These are phyloP conservation scores for Coreoperca whiteheadi DNA, from an alignment of 2,113 vertebrate genomes.

Conservation along the genomic window DNA sequence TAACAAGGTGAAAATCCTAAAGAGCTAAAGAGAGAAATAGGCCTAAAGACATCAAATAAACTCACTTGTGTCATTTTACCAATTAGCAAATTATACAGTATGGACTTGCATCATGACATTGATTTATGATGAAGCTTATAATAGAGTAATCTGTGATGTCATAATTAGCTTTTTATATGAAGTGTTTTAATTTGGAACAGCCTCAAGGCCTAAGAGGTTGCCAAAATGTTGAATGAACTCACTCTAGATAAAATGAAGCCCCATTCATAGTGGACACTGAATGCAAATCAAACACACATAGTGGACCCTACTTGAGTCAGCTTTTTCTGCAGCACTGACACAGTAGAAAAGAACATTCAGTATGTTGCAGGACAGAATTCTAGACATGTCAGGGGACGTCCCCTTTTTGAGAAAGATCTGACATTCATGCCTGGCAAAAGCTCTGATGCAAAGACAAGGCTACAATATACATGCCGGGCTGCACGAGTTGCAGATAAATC, in stretches of 20 bases:
- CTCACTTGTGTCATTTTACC: neutral
- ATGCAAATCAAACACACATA: conserved; percentile 22
- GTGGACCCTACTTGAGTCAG: conserved; percentile 2
- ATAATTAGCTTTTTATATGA: conserved; percentile 19
- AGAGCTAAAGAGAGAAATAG: neutral
- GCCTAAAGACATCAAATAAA: neutral
- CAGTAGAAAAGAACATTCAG: neutral
- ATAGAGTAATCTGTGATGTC: conserved; percentile 19
- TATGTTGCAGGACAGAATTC: conserved; percentile 13
- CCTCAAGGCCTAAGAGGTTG: conserved; percentile 17
- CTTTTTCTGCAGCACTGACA: conserved; percentile 14
- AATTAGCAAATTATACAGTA: neutral
- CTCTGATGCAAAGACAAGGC: conserved; percentile 38
- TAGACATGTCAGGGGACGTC: conserved; percentile 4
- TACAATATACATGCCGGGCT: conserved; percentile 13
- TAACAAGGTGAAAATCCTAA: neutral
- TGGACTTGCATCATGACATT: neutral
- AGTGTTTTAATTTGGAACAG: conserved; percentile 36
- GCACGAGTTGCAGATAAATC: conserved; percentile 9
- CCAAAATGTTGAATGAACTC: conserved; percentile 24
- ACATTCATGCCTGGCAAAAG: conserved; percentile 28
- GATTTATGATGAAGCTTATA: conserved; percentile 18
- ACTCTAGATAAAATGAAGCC: conserved; percentile 16
- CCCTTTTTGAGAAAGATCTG: conserved; percentile 7
- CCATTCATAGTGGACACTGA: conserved; percentile 20